These are phyloP conservation scores for Lepidurus packardi DNA, from an alignment of 1,140 invertebrate genomes.

Conservation along the genomic window DNA sequence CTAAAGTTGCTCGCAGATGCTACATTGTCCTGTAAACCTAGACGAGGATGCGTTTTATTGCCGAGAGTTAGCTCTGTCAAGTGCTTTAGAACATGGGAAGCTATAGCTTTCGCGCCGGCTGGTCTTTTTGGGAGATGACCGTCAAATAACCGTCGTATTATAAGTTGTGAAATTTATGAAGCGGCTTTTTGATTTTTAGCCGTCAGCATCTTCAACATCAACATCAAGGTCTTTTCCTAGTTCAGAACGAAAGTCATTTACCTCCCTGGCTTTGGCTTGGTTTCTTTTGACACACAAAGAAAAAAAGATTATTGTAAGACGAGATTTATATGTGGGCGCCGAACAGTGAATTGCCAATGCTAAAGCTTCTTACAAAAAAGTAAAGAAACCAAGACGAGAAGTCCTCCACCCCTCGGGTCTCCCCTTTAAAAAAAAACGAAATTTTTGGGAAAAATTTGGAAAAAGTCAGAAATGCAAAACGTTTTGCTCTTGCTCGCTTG, in stretches of 20 bases:
- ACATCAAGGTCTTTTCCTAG: not conserved
- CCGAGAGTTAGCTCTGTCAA: not conserved
- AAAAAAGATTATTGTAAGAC: not conserved
- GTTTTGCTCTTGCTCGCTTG: no score
- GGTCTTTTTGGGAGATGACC: no score
- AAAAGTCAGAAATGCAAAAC: no score
- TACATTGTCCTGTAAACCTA: not conserved
- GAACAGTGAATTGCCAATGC: not conserved
- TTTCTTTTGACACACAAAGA: not conserved
- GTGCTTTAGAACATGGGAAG: not conserved
- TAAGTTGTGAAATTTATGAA: not conserved
- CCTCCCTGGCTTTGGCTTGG: not conserved
- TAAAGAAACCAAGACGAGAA: not conserved
- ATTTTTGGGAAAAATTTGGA: no score
- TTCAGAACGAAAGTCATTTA: slow-evolving; percentile 16
- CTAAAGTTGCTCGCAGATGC: not conserved
- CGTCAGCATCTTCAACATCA: not conserved
- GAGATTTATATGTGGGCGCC: not conserved
- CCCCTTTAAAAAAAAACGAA: no score
- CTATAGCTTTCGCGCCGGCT: not conserved
- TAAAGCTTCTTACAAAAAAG: not conserved
- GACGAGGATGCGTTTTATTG: not conserved
- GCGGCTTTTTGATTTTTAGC: not conserved
- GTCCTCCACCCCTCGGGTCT: not conserved
- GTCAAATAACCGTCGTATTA: no score